Evolutionary conservation across 2,888 invertebrate genomes (phyloP).

Genomic region (Erebia epiphron): DNA sequence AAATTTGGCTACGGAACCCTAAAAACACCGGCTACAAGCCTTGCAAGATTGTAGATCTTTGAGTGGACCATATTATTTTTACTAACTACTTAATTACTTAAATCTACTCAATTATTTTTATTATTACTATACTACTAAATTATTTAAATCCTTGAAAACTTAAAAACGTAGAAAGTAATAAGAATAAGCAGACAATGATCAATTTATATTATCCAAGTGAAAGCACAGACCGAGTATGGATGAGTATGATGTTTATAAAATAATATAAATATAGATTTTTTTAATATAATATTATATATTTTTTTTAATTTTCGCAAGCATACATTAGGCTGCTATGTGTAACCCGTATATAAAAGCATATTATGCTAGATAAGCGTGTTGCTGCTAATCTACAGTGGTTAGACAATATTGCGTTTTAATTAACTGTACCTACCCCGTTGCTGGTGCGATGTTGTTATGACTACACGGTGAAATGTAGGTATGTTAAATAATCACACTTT

Average conservation of each 20-base stretch:
- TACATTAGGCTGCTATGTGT: too few relatives aligned
- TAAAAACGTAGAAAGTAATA: too few relatives aligned
- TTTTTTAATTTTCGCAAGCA: too few relatives aligned
- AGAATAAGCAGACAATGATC: conserved; percentile 32
- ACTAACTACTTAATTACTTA: too few relatives aligned
- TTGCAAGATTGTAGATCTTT: too few relatives aligned
- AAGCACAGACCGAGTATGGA: conserved; percentile 23
- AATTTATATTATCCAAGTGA: conserved; percentile 37
- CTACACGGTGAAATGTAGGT: neutral
- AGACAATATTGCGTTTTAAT: conserved; percentile 83
- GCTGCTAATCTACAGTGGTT: conserved; percentile 47
- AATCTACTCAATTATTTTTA: too few relatives aligned
- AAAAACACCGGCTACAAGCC: too few relatives aligned
- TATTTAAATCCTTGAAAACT: conserved; percentile 43
- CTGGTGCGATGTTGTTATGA: neutral
- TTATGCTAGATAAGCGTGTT: neutral
- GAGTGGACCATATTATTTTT: neutral
- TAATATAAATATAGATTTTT: too few relatives aligned
- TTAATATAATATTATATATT: conserved; percentile 14
- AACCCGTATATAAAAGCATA: neutral
- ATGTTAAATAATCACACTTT: conserved; percentile 53
- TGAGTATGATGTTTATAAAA: too few relatives aligned
- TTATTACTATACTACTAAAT: too few relatives aligned
- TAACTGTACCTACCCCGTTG: conserved; percentile 53
- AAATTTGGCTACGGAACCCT: too few relatives aligned